phyloP scores from a whole-genome alignment of 2,888 invertebrate species.

The Campopleginae sp. region DNA sequence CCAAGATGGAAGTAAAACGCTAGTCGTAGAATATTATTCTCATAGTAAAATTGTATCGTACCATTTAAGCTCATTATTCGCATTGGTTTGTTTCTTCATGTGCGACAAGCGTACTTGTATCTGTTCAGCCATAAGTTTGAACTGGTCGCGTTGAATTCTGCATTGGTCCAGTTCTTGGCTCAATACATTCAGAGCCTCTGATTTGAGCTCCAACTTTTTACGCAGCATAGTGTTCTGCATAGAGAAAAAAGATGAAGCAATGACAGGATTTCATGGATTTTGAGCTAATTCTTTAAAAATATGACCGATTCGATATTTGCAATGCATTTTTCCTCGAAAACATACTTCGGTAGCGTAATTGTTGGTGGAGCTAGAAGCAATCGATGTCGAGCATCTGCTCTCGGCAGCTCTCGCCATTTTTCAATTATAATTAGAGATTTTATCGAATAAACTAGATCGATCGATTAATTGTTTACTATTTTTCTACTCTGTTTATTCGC shows the following conservation, averaged over 20 bases:
- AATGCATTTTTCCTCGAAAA: background rate
- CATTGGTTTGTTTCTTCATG: slow-evolving; percentile 82
- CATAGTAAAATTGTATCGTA: slow-evolving; percentile 49
- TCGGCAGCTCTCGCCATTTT: slow-evolving; percentile 49
- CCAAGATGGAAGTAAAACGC: no score
- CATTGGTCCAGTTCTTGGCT: slow-evolving; percentile 92
- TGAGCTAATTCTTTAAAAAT: background rate
- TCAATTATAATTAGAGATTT: background rate
- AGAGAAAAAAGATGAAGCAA: background rate
- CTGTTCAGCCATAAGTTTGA: slow-evolving; percentile 92
- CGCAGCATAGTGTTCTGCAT: slow-evolving; percentile 69
- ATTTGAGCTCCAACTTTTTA: slow-evolving; percentile 91
- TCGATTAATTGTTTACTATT: slow-evolving; percentile 18
- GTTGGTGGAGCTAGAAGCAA: slow-evolving; percentile 36
- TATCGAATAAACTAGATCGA: background rate
- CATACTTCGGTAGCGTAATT: slow-evolving; percentile 55
- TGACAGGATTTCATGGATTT: background rate
- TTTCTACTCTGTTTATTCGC: slow-evolving; percentile 9
- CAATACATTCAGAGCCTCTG: slow-evolving; percentile 92
- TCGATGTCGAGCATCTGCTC: slow-evolving; percentile 26
- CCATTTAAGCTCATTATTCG: slow-evolving; percentile 72
- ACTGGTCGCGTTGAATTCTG: slow-evolving; percentile 92
- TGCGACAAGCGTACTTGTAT: slow-evolving; percentile 86
- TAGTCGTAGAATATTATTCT: background rate
- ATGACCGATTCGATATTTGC: background rate